Base-by-base conservation (phyloP, 2,113 vertebrate genomes). In the Larimichthys crocea region DNA sequence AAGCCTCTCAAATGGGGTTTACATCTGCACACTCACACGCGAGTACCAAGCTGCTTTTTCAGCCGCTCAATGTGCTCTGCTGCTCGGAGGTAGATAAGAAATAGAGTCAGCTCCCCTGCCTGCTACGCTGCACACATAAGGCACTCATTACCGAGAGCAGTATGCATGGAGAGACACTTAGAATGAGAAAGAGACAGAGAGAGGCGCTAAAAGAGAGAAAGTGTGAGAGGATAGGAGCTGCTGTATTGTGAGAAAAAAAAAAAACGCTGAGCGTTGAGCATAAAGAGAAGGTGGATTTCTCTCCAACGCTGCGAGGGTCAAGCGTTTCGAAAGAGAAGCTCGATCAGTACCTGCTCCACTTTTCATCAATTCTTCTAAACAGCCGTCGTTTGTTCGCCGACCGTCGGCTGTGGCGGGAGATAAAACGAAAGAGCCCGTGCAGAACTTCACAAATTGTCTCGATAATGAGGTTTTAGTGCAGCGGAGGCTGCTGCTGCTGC, bases 81-180 rank as follows among this genome's bases (percentile, higher is more conserved):
- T 93, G 91, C 88, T 86, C 4, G 48, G 82, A 88, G 82, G 84
- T 77, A 91, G 90, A 94, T 93, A 93, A 92, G 90, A 82, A 88
- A 91, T 35, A 86, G 44, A 86, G 64, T 80, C 82, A 57, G 82
- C 70, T 40, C 22, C 63, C 46, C 74, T 55, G 73, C 77, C 35
- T 63, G 49, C 81, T 40, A 56, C 71, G 29, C 74, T 53, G 80
- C 84, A 79, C 75, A 83, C 77, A 85, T 71, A 79, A 76, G 82
- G 81, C 73, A 56, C 88, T 92, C 87, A 90, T 92, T 91, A 93
- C 77, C 50, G 68, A 71, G 66, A 71, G 87, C 83, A 85, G 78
- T 84, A 81, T 82, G 86, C 88, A 85, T 29, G 79, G 85, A 79
- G 85, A 83, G 74, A 74, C 82, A 76, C 86, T 79, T 24, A 50